Evolutionary conservation across 2,797 vertebrate genomes (phyloP).

Genomic region (Micrastur ruficollis): DNA sequence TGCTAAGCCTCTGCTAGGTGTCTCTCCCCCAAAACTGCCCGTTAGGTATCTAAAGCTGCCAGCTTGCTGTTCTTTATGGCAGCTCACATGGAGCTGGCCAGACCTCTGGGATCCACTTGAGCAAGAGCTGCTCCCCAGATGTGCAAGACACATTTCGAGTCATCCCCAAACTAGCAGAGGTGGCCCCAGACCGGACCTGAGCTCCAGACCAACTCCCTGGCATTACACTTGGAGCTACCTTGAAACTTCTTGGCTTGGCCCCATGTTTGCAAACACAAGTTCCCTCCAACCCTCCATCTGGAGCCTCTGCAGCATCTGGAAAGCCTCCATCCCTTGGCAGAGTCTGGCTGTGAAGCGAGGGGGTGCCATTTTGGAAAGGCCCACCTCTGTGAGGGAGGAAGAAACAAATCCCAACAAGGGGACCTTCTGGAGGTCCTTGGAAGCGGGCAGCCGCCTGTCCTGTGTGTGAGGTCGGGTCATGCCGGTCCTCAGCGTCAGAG

Average conservation of each 20-base stretch:
- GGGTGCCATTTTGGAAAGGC: background rate
- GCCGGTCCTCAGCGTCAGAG: slow-evolving; percentile 1
- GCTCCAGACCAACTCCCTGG: background rate
- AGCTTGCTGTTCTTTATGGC: background rate
- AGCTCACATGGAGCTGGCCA: fast-evolving
- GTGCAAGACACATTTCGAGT: fast-evolving
- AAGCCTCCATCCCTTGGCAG: background rate
- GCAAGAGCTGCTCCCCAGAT: background rate
- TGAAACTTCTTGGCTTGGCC: background rate
- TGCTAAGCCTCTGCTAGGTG: background rate
- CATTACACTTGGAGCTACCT: background rate
- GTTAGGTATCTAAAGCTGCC: background rate
- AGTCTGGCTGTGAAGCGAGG: background rate
- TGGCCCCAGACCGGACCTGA: background rate
- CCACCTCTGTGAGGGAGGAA: background rate
- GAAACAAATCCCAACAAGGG: background rate
- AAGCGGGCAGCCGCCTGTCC: background rate
- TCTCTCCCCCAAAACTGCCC: background rate
- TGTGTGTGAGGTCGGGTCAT: slow-evolving; percentile 17
- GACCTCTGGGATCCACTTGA: background rate
- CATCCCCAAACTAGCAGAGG: background rate
- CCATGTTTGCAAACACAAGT: fast-evolving
- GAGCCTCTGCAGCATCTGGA: slow-evolving; percentile 17
- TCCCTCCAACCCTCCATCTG: background rate
- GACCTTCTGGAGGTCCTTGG: background rate